phyloP scores from a whole-genome alignment of 2,888 invertebrate species.

The Trachelus iudaicus region DNA sequence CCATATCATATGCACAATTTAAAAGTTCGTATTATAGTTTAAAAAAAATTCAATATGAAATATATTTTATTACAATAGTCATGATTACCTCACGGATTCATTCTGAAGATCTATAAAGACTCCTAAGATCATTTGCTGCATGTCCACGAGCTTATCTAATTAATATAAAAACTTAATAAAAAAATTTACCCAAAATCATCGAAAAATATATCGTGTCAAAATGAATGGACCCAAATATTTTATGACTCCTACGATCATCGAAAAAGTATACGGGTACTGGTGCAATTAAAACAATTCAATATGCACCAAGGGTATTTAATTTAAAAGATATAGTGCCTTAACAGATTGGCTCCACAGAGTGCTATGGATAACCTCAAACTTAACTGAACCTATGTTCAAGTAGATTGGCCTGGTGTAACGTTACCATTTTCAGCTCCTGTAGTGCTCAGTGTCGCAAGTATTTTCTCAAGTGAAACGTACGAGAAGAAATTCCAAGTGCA shows the following conservation, averaged over 20 bases:
- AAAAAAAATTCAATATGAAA: not conserved
- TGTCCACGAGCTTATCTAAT: not conserved
- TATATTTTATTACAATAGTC: not conserved
- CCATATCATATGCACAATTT: not conserved
- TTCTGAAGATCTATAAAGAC: no score
- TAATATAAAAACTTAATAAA: not conserved
- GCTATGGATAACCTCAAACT: not conserved
- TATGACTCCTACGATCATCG: no score
- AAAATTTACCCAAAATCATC: not conserved
- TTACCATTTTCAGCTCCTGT: not conserved
- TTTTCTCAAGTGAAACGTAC: not conserved
- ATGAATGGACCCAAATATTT: no score
- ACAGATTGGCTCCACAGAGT: not conserved
- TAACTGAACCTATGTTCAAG: not conserved
- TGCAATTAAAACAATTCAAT: no score
- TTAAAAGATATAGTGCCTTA: not conserved
- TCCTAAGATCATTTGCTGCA: not conserved
- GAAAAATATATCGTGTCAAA: no score
- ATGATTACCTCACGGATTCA: no score
- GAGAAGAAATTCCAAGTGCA: slow-evolving; percentile 5
- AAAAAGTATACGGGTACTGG: no score
- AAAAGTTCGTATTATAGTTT: not conserved
- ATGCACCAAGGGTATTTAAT: no score
- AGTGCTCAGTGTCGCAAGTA: not conserved
- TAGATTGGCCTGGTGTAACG: not conserved